phyloP scores from a whole-genome alignment of 2,888 invertebrate species.

The Epinotia demarniana region DNA sequence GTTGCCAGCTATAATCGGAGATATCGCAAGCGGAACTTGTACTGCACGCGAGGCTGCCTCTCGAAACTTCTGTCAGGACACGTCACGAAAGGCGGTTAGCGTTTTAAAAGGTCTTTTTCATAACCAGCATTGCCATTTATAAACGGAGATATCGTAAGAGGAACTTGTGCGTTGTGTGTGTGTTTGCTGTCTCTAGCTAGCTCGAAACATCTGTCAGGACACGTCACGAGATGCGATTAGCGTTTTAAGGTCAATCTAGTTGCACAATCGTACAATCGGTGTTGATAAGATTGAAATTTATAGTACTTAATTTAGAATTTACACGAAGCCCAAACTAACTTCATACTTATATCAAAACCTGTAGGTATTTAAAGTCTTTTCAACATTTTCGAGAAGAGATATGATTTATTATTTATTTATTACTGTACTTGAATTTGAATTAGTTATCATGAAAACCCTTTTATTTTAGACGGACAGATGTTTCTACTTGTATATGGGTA shows the following conservation, averaged over 20 bases:
- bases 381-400: no score
- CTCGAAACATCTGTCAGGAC: slow-evolving; percentile 25
- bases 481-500: no score
- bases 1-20: neutral
- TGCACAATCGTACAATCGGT: no score
- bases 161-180: slow-evolving; percentile 15
- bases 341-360: no score
- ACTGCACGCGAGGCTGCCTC: slow-evolving; percentile 29
- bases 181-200: slow-evolving; percentile 25
- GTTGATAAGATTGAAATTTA: no score
- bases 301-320: no score
- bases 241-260: neutral
- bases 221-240: slow-evolving; percentile 12
- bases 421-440: no score
- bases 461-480: no score
- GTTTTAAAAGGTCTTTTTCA: neutral
- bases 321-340: no score
- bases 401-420: no score
- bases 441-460: no score
- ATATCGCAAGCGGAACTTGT: slow-evolving; percentile 28
- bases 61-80: slow-evolving; percentile 27
- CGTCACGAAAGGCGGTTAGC: slow-evolving; percentile 11
- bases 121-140: neutral
- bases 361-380: no score
- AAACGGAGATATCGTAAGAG: slow-evolving; percentile 12